Conservation (phyloP, 2,113 vertebrate species). For the Ictidomys tridecemlineatus region DNA sequence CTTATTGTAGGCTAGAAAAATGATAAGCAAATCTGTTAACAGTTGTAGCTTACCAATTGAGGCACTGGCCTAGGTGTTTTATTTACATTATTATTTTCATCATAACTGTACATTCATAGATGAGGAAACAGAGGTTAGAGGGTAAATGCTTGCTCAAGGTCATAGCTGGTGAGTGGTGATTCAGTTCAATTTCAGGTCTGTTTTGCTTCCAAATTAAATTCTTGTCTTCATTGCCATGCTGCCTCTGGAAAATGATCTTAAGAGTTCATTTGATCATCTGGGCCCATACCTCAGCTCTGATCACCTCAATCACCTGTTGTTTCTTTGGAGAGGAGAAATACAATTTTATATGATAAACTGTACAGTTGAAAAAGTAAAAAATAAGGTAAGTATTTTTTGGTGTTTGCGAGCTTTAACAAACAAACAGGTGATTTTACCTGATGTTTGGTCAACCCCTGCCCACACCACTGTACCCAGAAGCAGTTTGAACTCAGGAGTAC, state of each 20-base stretch:
- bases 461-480: too few species aligned
- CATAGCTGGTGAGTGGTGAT: background rate
- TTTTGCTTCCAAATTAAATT: background rate
- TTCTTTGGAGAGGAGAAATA: conserved; percentile 36
- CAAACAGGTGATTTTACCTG: background rate
- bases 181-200: background rate
- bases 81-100: conserved; percentile 31
- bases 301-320: background rate
- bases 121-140: conserved; percentile 11
- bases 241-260: background rate
- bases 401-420: background rate
- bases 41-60: background rate
- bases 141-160: conserved; percentile 35
- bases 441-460: background rate
- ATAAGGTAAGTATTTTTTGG: conserved; percentile 3
- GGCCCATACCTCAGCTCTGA: background rate
- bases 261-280: background rate
- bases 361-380: conserved; percentile 8
- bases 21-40: background rate
- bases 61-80: background rate
- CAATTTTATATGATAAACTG: background rate
- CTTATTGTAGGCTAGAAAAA: conserved; percentile 36
- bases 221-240: background rate
- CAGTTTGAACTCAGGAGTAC: too few species aligned
- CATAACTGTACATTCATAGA: background rate